Evolutionary conservation across 1,140 invertebrate genomes (phyloP), one percentile per base, ranked within the genome.

Genomic region (Carposina sasakii): DNA sequence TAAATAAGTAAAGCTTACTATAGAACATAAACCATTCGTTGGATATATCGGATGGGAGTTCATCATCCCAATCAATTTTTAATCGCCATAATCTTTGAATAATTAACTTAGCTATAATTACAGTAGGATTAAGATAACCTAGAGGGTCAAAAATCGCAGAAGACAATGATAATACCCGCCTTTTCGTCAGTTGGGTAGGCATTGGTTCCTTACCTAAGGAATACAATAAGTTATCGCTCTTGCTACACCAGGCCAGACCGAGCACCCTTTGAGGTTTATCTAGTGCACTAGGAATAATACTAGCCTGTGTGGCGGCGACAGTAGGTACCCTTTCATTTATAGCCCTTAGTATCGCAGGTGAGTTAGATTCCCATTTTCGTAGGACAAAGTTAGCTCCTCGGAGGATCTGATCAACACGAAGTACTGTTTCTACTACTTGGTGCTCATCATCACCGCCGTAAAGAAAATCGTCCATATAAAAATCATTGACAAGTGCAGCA

Each of bases 141-240:
- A 56, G 10, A 5, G 63, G 63, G 50, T 67, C 63, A 50, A 57
- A 63, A 8, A 67, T 53, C 43, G 55, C 30, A 13, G 59, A 40
- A n/a, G 54, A 58, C 1, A 16, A 12, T 17, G 66, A 67, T 33
- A 69, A 39, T 43, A 67, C 48, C 31, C n/a, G 12, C 3, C 30
- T 10, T 17, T 20, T 8, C 64, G 43, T 53, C 67, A 65, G 17
- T 55, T 60, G 9, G 53, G 3, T 3, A 19, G 36, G 6, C 20
- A 34, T 34, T 30, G 23, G 41, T 10, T 30, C 24, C 2, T 16
- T 30, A 15, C 2, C n/a, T 28, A 24, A 3, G 3, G 30, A 26
- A 6, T 42, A 23, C 23, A 42, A 15, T 42, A 23, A 8, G 20
- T 22, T 15, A 26, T 10, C 23, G 10, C 26, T 2, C 3, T 42